Evolutionary conservation across 2,888 invertebrate species (phyloP).

Genomic region (Ormia ochracea): DNA sequence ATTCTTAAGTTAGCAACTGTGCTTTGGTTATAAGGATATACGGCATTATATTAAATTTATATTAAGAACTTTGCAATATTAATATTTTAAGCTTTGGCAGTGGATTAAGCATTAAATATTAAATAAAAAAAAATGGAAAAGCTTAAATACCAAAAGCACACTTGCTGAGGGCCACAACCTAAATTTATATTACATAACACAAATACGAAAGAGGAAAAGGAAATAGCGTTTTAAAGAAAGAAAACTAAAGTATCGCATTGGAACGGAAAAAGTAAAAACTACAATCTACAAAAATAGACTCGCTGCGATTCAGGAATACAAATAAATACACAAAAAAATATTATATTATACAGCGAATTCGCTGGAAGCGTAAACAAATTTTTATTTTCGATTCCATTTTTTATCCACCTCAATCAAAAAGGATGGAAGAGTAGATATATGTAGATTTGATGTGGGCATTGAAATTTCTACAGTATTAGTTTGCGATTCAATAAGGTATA

Average conservation of each 20-base stretch:
- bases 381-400: no score
- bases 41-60: not conserved
- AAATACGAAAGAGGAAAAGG: conserved; percentile 11
- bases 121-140: not conserved
- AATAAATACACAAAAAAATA: no score
- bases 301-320: not conserved
- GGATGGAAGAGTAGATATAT: no score
- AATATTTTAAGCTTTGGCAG: conserved; percentile 27
- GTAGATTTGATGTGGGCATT: no score
- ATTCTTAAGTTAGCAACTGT: conserved; percentile 56
- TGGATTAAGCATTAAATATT: conserved; percentile 40
- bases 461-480: no score
- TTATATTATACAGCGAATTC: no score
- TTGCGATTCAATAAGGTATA: no score
- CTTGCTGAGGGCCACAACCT: conserved; percentile 59
- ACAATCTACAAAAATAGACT: conserved; percentile 10
- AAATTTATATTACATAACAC: not conserved
- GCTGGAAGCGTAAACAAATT: no score
- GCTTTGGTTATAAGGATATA: conserved; percentile 53
- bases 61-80: conserved; percentile 13
- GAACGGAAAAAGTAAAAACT: not conserved
- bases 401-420: no score
- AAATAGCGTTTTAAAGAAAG: conserved; percentile 9
- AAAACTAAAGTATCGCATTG: conserved; percentile 19
- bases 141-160: conserved; percentile 50